These are phyloP conservation scores for Tenthredo livida DNA, from an alignment of 2,888 invertebrate species.

Conservation along the genomic window DNA sequence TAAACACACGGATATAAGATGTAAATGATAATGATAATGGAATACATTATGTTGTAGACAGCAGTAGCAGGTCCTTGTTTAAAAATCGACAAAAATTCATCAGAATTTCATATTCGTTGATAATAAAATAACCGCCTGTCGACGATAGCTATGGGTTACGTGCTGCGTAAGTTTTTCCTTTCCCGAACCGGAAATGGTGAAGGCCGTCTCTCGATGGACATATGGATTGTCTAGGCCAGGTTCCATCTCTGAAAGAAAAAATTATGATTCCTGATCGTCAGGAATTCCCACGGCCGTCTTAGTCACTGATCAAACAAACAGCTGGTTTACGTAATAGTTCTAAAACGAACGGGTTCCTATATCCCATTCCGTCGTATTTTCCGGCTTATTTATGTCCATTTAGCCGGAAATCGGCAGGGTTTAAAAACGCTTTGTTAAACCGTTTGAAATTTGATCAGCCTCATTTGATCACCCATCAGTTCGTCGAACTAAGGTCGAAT, in stretches of 20 bases:
- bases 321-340: conserved; percentile 24
- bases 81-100: not conserved
- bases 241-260: not conserved
- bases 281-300: conserved; percentile 16
- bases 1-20: conserved; percentile 4
- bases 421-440: not conserved
- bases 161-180: conserved; percentile 23
- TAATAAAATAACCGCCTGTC: conserved; percentile 7
- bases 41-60: not conserved
- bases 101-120: not conserved
- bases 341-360: not conserved
- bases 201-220: conserved; percentile 37
- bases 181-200: conserved; percentile 38
- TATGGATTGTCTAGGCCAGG: conserved; percentile 26
- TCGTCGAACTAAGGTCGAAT: not conserved
- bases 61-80: not conserved
- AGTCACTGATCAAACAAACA: conserved; percentile 23
- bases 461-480: not conserved
- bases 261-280: not conserved
- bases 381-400: not conserved
- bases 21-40: not conserved
- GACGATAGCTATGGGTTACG: not conserved
- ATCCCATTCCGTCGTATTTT: not conserved
- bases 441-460: not conserved
- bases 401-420: not conserved